Evolutionary conservation across 2,888 invertebrate genomes (phyloP), one percentile per base, ranked within the genome.

Genomic region (Ennomos fuscantarius): DNA sequence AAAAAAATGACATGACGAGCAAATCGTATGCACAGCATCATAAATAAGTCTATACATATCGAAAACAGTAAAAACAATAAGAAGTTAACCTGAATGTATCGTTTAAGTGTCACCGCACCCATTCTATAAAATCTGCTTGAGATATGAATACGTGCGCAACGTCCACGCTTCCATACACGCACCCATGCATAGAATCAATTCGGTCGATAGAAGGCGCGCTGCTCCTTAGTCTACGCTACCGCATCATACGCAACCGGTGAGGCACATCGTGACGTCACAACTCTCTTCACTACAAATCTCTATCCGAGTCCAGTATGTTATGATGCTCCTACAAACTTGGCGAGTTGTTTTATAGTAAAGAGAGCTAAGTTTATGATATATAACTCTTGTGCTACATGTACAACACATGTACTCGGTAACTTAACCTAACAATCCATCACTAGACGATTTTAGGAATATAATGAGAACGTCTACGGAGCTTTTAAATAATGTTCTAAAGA

Each of bases 191-290:
- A 68, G 62, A 70, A 62, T 63, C 63, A 60, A 45, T 63, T 55
- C 40, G 56, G 66, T 70, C 69, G 69, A 65, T 68, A 64, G 69
- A 77, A 77, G 79, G 82, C 81, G 81, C 76, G 71, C 66, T 67
- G 78, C 74, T 71, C 62, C 68, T 69, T 70, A 69, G 65, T 70
- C 73, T 78, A 76, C 69, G 68, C 64, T 71, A 68, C 72, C 51
- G 55, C 52, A 63, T 55, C 68, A 62, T 63, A 82, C 74, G 76
- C 81, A 79, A 81, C 73, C 66, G 79, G 73, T 80, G 80, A 88
- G 89, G 89, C 89, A 89, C 89, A 81, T 83, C 78, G 82, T 85
- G 89, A 86, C 85, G 74, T 83, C 70, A 72, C 68, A 59, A 51
- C 58, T 59, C 58, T 60, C 55, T 55, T 51, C 44, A 44, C 60